Conservation (phyloP, 1,140 invertebrate species). For the Probaryconus sp. region DNA sequence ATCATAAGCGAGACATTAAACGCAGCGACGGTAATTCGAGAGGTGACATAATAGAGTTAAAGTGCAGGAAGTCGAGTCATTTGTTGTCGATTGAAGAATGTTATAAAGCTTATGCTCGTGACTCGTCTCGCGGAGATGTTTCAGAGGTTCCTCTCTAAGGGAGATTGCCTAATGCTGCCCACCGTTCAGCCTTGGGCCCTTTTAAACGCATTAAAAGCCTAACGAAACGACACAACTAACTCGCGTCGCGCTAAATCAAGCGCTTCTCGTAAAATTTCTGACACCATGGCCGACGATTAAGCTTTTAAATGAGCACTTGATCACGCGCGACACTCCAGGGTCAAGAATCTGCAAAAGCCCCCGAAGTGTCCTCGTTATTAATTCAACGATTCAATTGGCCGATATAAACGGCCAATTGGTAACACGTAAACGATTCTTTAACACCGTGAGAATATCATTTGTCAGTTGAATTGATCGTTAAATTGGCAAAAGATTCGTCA, state of each 20-base stretch:
- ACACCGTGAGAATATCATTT: not conserved
- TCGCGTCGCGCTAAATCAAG: slow-evolving; percentile 52
- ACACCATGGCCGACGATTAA: slow-evolving; percentile 56
- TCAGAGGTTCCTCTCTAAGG: not conserved
- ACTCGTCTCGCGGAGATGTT: slow-evolving; percentile 12
- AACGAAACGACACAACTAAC: slow-evolving; percentile 38
- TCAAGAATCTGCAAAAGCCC: slow-evolving; percentile 57
- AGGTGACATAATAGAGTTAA: slow-evolving; percentile 24
- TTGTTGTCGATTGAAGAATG: slow-evolving; percentile 3
- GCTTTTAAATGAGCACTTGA: slow-evolving; percentile 54
- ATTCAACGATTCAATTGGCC: slow-evolving; percentile 55
- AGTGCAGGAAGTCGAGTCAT: slow-evolving; percentile 16
- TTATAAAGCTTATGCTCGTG: too few relatives aligned
- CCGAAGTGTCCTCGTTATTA: slow-evolving; percentile 51
- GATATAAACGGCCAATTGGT: slow-evolving; percentile 19
- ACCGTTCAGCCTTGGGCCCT: slow-evolving; percentile 20
- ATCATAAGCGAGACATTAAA: not conserved
- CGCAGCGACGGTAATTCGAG: not conserved
- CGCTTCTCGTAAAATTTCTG: slow-evolving; percentile 61
- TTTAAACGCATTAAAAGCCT: slow-evolving; percentile 20
- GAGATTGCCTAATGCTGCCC: slow-evolving; percentile 22
- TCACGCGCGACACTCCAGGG: slow-evolving; percentile 57
- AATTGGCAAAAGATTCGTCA: too few relatives aligned
- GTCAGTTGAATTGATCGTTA: too few relatives aligned
- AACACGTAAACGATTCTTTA: slow-evolving; percentile 35